Conservation (phyloP, 1,140 invertebrate genomes). For the Hyles vespertilio region DNA sequence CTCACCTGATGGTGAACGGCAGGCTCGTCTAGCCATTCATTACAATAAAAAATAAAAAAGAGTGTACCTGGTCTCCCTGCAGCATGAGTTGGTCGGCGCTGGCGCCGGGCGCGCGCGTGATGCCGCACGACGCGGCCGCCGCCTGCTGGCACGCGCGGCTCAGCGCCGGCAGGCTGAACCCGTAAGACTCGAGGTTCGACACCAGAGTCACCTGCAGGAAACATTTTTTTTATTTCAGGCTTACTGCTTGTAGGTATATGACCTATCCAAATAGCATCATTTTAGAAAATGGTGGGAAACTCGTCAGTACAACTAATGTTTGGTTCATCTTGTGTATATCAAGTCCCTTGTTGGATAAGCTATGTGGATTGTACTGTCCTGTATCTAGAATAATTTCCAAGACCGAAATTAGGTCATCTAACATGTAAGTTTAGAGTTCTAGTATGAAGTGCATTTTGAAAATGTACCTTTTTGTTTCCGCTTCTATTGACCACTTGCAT, state of each 20-base stretch:
- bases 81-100: slow-evolving; percentile 88
- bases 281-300: no score
- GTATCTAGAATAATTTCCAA: no score
- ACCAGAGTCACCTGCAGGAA: slow-evolving; percentile 85
- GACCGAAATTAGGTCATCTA: no score
- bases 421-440: no score
- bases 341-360: no score
- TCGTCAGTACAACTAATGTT: no score
- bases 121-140: slow-evolving; percentile 90
- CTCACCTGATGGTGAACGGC: no score
- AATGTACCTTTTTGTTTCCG: slow-evolving; percentile 90
- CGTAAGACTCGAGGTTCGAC: slow-evolving; percentile 90
- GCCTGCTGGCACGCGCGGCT: slow-evolving; percentile 88
- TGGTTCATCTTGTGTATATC: no score
- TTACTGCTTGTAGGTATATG: neutral
- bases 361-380: no score
- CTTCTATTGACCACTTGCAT: slow-evolving; percentile 86
- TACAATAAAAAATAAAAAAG: neutral
- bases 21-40: no score
- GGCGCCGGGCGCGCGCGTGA: slow-evolving; percentile 84
- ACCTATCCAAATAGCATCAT: no score
- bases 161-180: slow-evolving; percentile 87
- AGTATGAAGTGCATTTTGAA: no score
- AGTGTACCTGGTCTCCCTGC: slow-evolving; percentile 92
- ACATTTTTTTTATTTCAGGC: neutral